A percentile compares a stretch with the other conserved stretches of the same genome.
Conservation (phyloP, 2,888 invertebrate genomes). For the Elysia crispata region DNA sequence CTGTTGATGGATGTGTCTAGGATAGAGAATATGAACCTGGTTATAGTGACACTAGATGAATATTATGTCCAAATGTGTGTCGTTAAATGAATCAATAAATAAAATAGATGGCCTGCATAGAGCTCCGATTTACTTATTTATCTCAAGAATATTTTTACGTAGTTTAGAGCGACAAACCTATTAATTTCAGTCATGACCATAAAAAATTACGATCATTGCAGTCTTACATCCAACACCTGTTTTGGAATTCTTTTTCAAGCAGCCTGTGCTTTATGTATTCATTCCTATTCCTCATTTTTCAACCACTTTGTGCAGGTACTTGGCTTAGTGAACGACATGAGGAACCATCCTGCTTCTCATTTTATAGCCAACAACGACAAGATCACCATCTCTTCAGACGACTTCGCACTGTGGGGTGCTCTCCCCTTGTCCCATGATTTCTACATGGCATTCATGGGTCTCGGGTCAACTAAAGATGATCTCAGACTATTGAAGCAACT, state of each 20-base stretch:
- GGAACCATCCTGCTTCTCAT: conserved; percentile 70
- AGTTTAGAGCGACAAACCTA: no score
- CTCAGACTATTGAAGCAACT: conserved; percentile 70
- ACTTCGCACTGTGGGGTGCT: conserved; percentile 70
- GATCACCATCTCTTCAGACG: conserved; percentile 71
- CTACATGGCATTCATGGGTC: conserved; percentile 73
- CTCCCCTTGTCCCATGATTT: conserved; percentile 71
- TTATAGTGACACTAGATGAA: no score
- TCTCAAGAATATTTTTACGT: no score
- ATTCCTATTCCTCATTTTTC: background rate
- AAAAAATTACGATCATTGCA: no score
- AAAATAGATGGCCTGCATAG: no score
- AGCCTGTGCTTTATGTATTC: background rate
- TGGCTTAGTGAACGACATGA: conserved; percentile 66
- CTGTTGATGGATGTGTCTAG: no score
- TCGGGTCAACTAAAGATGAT: conserved; percentile 66
- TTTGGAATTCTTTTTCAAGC: background rate
- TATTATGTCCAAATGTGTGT: no score
- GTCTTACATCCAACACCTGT: background rate
- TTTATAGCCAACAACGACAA: conserved; percentile 65
- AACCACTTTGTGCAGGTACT: conserved; percentile 62
- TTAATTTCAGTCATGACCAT: no score
- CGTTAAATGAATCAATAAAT: no score
- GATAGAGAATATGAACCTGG: no score
- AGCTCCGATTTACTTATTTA: no score